These are phyloP conservation scores for Acleris sparsana DNA, from an alignment of 2,888 invertebrate species.

Conservation along the genomic window DNA sequence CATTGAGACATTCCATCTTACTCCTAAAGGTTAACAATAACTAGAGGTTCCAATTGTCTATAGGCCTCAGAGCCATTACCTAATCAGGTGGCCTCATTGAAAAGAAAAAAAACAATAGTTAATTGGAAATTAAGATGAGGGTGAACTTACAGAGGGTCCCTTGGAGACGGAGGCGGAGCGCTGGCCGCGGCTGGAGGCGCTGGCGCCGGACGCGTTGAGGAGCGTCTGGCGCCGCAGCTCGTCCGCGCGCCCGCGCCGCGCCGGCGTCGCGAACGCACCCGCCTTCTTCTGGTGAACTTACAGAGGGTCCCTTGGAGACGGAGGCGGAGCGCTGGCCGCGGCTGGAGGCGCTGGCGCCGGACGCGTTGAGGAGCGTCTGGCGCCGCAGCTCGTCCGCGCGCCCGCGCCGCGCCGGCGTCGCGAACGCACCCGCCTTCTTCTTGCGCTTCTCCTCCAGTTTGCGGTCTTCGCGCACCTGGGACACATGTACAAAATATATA, in stretches of 20 bases:
- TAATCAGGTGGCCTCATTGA: too few relatives aligned
- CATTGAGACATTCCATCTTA: too few relatives aligned
- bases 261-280: constrained; percentile 68
- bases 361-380: constrained; percentile 71
- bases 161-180: constrained; percentile 67
- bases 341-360: constrained; percentile 75
- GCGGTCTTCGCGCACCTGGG: constrained; percentile 76
- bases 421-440: constrained; percentile 68
- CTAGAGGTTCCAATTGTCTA: too few relatives aligned
- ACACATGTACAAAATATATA: not conserved
- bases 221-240: constrained; percentile 69
- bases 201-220: constrained; percentile 72
- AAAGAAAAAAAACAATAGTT: too few relatives aligned
- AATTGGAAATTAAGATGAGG: not conserved
- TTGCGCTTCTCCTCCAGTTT: constrained; percentile 74
- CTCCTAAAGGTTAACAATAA: too few relatives aligned
- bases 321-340: constrained; percentile 67
- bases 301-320: constrained; percentile 64
- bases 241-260: constrained; percentile 60
- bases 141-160: constrained; percentile 54
- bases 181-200: constrained; percentile 71
- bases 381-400: constrained; percentile 65
- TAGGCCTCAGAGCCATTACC: too few relatives aligned
- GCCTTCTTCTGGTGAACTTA: constrained; percentile 61
- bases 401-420: constrained; percentile 66